Conservation (phyloP, 2,888 invertebrate species). For the Blastobasis adustella region DNA sequence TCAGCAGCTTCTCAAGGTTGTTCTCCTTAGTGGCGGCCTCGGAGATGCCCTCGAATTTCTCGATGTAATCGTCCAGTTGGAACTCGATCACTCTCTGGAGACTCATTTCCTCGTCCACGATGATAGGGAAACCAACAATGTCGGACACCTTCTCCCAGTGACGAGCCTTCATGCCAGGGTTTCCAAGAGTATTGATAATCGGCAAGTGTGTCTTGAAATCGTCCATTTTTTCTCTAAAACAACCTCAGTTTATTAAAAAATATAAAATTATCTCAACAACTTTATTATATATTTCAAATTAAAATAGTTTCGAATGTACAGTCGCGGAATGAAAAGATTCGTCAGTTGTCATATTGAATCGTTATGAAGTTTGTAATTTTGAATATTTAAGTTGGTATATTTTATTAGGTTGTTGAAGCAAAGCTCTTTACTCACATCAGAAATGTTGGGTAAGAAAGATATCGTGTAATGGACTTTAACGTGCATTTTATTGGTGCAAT, state of each 20-base stretch:
- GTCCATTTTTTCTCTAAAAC: constrained; percentile 81
- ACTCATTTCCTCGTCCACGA: constrained; percentile 87
- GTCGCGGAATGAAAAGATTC: too few species aligned
- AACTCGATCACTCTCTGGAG: constrained; percentile 91
- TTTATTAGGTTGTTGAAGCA: too few species aligned
- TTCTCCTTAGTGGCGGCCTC: constrained; percentile 97
- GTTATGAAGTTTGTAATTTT: too few species aligned
- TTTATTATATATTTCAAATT: too few species aligned
- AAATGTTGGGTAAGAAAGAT: too few species aligned
- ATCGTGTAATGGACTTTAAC: too few species aligned
- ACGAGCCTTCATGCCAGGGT: constrained; percentile 92
- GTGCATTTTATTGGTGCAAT: too few species aligned
- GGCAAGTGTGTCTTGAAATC: constrained; percentile 92
- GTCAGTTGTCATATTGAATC: too few species aligned
- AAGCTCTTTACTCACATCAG: too few species aligned
- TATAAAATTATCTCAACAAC: too few species aligned
- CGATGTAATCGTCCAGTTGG: constrained; percentile 89
- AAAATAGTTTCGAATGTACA: too few species aligned
- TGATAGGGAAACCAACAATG: constrained; percentile 94
- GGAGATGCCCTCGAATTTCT: constrained; percentile 92
- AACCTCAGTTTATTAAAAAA: neutral
- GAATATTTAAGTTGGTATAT: too few species aligned
- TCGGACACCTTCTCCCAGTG: constrained; percentile 98
- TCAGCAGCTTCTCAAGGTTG: constrained; percentile 90
- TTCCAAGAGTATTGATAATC: constrained; percentile 93